Conservation (phyloP, 2,113 vertebrate genomes). For the Carassius carassius region DNA sequence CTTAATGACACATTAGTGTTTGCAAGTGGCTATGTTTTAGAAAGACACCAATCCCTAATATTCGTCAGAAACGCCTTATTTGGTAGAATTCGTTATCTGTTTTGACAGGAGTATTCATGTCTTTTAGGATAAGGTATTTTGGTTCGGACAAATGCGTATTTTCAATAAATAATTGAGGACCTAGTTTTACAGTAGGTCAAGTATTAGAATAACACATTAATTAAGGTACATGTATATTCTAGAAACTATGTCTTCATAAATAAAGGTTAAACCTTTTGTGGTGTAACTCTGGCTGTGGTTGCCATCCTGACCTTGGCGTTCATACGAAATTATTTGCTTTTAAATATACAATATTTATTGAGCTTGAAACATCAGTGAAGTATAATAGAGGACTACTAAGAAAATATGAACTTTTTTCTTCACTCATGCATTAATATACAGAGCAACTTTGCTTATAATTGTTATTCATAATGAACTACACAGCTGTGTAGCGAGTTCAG, state of each 20-base stretch:
- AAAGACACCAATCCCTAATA: neutral
- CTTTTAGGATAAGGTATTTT: neutral
- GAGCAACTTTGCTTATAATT: neutral
- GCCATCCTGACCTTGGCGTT: neutral
- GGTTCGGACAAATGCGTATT: neutral
- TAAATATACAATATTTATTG: neutral
- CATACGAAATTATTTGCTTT: neutral
- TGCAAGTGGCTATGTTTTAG: neutral
- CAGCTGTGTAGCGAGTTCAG: constrained; percentile 11
- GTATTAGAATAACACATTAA: neutral
- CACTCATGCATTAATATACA: neutral
- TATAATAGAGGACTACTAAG: neutral
- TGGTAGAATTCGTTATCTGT: neutral
- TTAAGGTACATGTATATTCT: neutral
- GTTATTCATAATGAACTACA: constrained; percentile 10
- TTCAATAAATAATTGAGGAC: neutral
- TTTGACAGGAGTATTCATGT: neutral
- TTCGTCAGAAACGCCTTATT: neutral
- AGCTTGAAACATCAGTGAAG: neutral
- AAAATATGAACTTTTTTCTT: neutral
- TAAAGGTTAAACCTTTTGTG: neutral
- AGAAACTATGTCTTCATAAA: neutral
- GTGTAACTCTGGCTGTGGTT: neutral
- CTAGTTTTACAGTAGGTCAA: neutral
- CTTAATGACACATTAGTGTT: neutral